A percentile compares a stretch with the other conserved stretches of the same genome.
Conservation (phyloP, 2,888 invertebrate species). For the Podabrus alpinus region DNA sequence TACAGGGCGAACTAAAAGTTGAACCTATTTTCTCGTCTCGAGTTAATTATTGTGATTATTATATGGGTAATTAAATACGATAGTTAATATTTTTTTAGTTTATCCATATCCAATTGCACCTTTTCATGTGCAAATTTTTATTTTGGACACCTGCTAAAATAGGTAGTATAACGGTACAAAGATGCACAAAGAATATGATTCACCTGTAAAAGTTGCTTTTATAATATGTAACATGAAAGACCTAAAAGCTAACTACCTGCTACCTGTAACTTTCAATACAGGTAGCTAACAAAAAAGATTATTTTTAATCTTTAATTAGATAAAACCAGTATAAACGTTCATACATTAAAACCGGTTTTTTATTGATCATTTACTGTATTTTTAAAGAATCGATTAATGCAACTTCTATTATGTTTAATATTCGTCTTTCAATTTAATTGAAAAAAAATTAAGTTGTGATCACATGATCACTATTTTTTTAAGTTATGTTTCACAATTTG, state of each 20-base stretch:
- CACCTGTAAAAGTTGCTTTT: constrained; percentile 16
- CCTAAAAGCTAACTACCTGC: constrained; percentile 20
- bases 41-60: background rate
- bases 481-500: background rate
- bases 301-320: constrained; percentile 10
- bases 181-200: constrained; percentile 18
- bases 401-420: background rate
- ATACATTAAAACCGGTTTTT: background rate
- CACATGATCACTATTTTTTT: background rate
- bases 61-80: background rate
- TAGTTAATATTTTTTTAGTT: background rate
- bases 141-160: constrained; percentile 14
- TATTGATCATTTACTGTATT: background rate
- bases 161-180: constrained; percentile 15
- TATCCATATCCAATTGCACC: background rate
- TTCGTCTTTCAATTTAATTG: background rate
- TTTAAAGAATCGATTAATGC: background rate
- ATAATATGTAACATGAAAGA: background rate
- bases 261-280: constrained; percentile 13
- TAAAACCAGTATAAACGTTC: background rate
- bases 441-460: background rate
- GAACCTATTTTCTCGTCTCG: background rate
- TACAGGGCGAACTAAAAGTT: background rate
- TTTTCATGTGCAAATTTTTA: constrained; percentile 19
- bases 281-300: constrained; percentile 16